Percentiles rank a stretch among this genome's conserved stretches.
phyloP scores from a whole-genome alignment of 2,113 vertebrate genomes.

The Lanius ludovicianus region DNA sequence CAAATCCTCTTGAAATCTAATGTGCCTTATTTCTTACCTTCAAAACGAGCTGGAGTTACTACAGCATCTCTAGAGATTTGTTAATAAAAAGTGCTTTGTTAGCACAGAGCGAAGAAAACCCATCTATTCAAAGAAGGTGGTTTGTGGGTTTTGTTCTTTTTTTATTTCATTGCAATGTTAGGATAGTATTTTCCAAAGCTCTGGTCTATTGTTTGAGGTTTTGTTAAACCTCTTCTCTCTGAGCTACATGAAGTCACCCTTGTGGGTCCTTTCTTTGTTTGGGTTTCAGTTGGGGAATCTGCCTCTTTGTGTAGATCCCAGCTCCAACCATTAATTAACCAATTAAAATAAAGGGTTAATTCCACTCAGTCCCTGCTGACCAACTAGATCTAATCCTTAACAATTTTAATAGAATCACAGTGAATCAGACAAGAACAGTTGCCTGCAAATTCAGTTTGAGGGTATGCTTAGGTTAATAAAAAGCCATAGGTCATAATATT shows the following conservation, averaged over 20 bases:
- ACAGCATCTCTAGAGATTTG: neutral
- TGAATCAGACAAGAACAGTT: neutral
- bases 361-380: neutral
- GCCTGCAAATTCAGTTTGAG: neutral
- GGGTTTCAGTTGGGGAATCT: neutral
- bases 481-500: neutral
- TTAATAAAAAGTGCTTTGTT: neutral
- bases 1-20: slow-evolving; percentile 2
- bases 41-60: neutral
- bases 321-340: neutral
- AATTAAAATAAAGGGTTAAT: neutral
- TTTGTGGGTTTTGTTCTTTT: neutral
- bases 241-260: neutral
- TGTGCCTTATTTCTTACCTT: neutral
- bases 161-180: neutral
- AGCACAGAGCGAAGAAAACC: neutral
- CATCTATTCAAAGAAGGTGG: neutral
- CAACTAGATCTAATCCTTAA: neutral
- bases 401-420: neutral
- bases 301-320: neutral
- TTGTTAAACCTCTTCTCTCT: slow-evolving; percentile 14
- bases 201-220: neutral
- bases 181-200: neutral
- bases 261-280: neutral
- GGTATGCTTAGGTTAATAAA: neutral